These are phyloP conservation scores for Butorides virescens DNA, from an alignment of 2,113 vertebrate species.

Conservation along the genomic window DNA sequence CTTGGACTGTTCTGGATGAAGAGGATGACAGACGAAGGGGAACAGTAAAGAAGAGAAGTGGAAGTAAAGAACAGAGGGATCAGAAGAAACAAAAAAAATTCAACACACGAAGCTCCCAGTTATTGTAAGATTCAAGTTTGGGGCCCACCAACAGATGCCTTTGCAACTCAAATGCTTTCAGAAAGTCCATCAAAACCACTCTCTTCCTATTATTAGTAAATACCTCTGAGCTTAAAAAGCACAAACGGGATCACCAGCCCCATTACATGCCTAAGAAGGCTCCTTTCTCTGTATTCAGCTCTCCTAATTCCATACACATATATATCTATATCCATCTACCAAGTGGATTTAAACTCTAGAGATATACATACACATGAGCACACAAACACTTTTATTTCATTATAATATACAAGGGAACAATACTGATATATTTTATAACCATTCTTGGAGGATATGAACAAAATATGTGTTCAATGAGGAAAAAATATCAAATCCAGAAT, in stretches of 20 bases:
- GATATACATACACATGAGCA: neutral
- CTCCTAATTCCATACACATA: neutral
- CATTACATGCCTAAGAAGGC: neutral
- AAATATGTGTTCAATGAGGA: neutral
- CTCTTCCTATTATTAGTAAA: neutral
- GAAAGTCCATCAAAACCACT: neutral
- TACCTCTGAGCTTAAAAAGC: neutral
- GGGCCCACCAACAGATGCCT: neutral
- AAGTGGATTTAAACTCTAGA: neutral
- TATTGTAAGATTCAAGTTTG: neutral
- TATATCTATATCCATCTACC: neutral
- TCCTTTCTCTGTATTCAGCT: neutral
- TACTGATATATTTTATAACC: neutral
- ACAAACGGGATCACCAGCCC: neutral
- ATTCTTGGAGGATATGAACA: neutral
- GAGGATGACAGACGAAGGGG: neutral
- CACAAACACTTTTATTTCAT: neutral
- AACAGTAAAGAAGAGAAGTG: neutral
- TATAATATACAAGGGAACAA: neutral
- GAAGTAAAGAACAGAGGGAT: neutral
- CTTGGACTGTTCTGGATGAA: neutral
- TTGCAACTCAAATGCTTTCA: neutral
- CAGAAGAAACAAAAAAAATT: neutral
- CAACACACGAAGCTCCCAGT: rapidly evolving
- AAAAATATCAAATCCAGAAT: neutral